phyloP scores from a whole-genome alignment of 2,888 invertebrate species.

The Labia minor region DNA sequence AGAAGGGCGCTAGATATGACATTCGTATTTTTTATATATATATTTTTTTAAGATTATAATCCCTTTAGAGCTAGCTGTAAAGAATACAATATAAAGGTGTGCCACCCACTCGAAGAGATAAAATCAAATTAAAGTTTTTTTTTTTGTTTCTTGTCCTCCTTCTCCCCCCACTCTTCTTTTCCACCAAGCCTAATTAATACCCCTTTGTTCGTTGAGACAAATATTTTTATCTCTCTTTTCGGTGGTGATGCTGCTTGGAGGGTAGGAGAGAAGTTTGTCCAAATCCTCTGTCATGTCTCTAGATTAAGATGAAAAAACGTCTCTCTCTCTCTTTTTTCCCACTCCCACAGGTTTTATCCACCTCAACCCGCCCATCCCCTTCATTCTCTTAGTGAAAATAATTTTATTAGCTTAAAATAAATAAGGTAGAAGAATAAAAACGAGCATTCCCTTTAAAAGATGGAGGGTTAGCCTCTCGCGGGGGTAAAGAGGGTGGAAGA shows the following conservation, averaged over 20 bases:
- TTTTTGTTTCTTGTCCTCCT: too few relatives aligned
- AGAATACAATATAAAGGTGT: constrained; percentile 1
- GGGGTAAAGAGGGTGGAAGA: neutral
- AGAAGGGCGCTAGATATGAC: neutral
- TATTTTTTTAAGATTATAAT: neutral
- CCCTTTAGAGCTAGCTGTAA: constrained; percentile 13
- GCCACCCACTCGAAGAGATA: constrained; percentile 1
- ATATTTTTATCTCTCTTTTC: neutral
- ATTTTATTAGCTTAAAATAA: constrained; percentile 13
- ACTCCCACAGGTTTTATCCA: too few relatives aligned
- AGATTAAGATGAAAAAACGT: constrained; percentile 1
- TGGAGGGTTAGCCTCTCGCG: neutral
- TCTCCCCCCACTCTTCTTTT: too few relatives aligned
- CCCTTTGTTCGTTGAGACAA: constrained; percentile 13
- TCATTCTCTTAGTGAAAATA: neutral
- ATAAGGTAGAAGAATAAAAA: constrained; percentile 13
- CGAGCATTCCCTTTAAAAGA: neutral
- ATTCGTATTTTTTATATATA: neutral
- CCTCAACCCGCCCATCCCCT: too few relatives aligned
- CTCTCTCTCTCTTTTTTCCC: too few relatives aligned
- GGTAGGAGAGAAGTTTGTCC: neutral
- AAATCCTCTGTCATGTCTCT: constrained; percentile 8
- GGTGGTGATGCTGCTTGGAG: neutral
- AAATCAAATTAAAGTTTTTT: constrained; percentile 13
- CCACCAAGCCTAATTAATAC: neutral